These are phyloP conservation scores for Criorhina ranunculi DNA, from an alignment of 2,888 invertebrate genomes.

Conservation along the genomic window DNA sequence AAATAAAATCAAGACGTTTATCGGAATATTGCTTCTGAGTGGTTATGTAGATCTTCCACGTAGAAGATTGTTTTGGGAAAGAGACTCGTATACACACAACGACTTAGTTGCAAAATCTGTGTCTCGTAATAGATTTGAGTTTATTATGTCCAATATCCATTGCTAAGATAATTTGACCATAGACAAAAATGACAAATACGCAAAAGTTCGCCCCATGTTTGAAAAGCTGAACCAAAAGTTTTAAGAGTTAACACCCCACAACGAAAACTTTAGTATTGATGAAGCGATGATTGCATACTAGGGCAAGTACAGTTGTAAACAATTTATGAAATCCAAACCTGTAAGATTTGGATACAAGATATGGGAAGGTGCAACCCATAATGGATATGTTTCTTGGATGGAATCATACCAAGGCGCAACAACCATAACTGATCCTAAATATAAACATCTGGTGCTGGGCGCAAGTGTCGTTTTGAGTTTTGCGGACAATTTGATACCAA, in stretches of 20 bases:
- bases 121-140: too few species aligned
- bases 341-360: background rate
- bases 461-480: background rate
- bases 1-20: too few species aligned
- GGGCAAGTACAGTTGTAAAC: background rate
- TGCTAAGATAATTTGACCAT: too few species aligned
- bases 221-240: background rate
- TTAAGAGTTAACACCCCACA: background rate
- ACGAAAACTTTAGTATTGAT: background rate
- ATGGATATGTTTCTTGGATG: background rate
- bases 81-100: too few species aligned
- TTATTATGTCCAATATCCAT: too few species aligned
- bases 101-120: too few species aligned
- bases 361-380: background rate
- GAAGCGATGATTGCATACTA: background rate
- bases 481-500: background rate
- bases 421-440: background rate
- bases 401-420: background rate
- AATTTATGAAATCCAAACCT: background rate
- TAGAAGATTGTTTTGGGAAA: too few species aligned
- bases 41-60: too few species aligned
- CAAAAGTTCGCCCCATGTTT: background rate
- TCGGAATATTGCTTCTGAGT: too few species aligned
- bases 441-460: background rate
- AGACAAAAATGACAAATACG: too few species aligned